phyloP scores from a whole-genome alignment of 2,113 vertebrate genomes.

The Taxidea taxus region DNA sequence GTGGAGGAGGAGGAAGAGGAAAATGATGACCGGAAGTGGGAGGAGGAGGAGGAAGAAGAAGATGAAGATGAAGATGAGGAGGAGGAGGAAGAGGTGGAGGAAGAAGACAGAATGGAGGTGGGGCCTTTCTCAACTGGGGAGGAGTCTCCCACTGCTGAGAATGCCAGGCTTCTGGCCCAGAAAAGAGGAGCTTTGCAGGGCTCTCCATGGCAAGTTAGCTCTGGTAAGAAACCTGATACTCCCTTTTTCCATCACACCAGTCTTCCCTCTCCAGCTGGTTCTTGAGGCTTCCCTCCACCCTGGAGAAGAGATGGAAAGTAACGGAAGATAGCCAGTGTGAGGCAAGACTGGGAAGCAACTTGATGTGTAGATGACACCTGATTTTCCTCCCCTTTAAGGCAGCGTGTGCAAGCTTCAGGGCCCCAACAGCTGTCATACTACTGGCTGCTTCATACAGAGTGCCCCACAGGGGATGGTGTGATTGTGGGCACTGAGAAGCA shows the following conservation, averaged over 20 bases:
- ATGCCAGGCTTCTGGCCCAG: slow-evolving; percentile 77
- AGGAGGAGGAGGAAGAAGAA: slow-evolving; percentile 18
- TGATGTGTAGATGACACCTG: not conserved
- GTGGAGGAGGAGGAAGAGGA: slow-evolving; percentile 50
- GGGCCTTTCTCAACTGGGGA: slow-evolving; percentile 68
- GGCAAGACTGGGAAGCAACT: not conserved
- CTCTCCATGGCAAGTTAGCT: slow-evolving; percentile 90
- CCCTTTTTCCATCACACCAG: not conserved
- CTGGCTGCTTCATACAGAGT: not conserved
- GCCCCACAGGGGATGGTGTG: not conserved
- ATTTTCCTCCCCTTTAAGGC: not conserved
- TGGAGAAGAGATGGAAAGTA: slow-evolving; percentile 12
- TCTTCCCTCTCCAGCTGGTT: not conserved
- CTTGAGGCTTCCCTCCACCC: not conserved
- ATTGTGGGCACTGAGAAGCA: not conserved
- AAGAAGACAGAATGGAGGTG: slow-evolving; percentile 79
- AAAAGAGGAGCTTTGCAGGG: slow-evolving; percentile 87
- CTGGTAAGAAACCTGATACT: slow-evolving; percentile 79
- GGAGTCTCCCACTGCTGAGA: slow-evolving; percentile 78
- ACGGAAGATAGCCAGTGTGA: not conserved
- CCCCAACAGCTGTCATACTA: not conserved
- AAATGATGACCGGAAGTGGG: slow-evolving; percentile 17
- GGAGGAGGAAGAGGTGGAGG: slow-evolving; percentile 47
- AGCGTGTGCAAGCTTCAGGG: not conserved
- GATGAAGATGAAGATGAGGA: not conserved